Conservation (phyloP, 1,140 invertebrate genomes). For the Diorhabda elongata region DNA sequence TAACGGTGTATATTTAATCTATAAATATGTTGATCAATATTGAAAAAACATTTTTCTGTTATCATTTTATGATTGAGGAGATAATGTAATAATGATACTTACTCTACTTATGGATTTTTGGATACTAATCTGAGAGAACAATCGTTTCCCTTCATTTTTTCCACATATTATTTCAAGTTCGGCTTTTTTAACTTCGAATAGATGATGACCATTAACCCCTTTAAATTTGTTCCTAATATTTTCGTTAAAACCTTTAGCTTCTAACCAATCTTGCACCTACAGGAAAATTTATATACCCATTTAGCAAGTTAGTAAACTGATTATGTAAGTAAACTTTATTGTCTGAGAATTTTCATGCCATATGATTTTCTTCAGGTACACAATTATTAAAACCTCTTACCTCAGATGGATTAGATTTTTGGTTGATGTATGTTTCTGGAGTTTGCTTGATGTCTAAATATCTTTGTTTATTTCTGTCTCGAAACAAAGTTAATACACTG, state of each 20-base stretch:
- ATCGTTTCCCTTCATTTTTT: slow-evolving; percentile 62
- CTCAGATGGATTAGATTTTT: slow-evolving; percentile 59
- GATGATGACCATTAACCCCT: slow-evolving; percentile 62
- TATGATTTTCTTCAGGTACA: no score
- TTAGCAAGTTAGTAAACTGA: no score
- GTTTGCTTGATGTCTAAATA: slow-evolving; percentile 64
- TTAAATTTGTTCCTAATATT: slow-evolving; percentile 60
- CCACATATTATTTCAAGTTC: slow-evolving; percentile 69
- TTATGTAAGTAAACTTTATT: no score
- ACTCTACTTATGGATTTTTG: slow-evolving; percentile 75
- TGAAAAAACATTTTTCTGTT: neutral
- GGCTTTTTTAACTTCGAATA: slow-evolving; percentile 62
- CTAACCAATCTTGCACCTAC: slow-evolving; percentile 61
- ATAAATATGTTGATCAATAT: neutral
- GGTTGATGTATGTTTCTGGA: slow-evolving; percentile 67
- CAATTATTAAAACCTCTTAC: slow-evolving; percentile 44
- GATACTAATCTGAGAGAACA: slow-evolving; percentile 71
- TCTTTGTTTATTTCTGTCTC: slow-evolving; percentile 52
- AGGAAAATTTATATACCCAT: neutral
- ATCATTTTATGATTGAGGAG: neutral
- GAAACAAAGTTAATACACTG: slow-evolving; percentile 55
- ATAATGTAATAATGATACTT: slow-evolving; percentile 39
- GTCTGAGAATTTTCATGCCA: no score
- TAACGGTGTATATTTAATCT: neutral
- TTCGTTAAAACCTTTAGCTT: slow-evolving; percentile 68